These are phyloP conservation scores for Nothura maculosa DNA, from an alignment of 2,797 vertebrate species.

Conservation along the genomic window DNA sequence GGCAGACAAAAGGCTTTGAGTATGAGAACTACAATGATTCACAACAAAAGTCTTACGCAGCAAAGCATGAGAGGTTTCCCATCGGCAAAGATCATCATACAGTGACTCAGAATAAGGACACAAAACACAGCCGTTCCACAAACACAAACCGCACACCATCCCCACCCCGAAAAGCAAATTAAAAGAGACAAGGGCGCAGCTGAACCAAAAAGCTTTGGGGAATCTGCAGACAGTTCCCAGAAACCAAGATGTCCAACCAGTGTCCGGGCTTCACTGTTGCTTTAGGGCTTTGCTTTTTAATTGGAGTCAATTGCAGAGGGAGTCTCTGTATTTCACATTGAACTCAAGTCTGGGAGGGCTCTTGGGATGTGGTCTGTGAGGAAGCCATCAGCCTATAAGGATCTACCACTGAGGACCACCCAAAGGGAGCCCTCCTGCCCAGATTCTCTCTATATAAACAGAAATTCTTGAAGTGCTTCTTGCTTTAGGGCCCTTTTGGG, in stretches of 20 bases:
- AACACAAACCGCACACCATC: background rate
- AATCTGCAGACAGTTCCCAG: background rate
- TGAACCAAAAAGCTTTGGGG: background rate
- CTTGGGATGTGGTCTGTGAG: background rate
- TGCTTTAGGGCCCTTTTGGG: background rate
- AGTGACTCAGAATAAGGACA: background rate
- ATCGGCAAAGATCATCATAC: accelerated
- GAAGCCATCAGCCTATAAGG: too few species aligned
- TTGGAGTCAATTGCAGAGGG: background rate
- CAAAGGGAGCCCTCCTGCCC: background rate
- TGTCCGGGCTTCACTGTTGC: background rate
- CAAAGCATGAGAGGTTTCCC: background rate
- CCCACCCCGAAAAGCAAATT: background rate
- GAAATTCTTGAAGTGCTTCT: background rate
- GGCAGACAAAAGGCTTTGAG: background rate
- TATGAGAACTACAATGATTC: background rate
- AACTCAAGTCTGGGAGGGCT: background rate
- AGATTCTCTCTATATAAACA: background rate
- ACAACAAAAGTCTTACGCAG: background rate
- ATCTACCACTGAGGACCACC: background rate
- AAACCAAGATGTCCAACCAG: background rate
- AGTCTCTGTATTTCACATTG: background rate
- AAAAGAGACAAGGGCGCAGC: background rate
- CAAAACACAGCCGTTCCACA: background rate
- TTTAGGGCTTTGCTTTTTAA: background rate